These are phyloP conservation scores for Mesocricetus auratus DNA, from an alignment of 2,113 vertebrate genomes.

Conservation along the genomic window DNA sequence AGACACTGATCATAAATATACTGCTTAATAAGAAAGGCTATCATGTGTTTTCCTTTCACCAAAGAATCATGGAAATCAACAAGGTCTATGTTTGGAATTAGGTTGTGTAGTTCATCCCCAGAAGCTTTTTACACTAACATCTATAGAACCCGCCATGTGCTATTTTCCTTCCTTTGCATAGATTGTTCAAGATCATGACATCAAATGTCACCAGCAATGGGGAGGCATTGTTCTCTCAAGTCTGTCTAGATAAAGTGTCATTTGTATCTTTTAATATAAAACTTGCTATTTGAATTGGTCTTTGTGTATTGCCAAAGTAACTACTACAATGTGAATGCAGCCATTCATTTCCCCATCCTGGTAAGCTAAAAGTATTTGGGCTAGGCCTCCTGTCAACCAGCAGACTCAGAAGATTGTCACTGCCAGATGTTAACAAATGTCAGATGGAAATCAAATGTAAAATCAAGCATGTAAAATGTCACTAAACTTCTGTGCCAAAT, in stretches of 20 bases:
- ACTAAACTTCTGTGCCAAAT: not conserved
- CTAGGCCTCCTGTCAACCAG: not conserved
- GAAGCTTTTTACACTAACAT: not conserved
- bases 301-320: not conserved
- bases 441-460: slow-evolving; percentile 11
- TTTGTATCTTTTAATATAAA: slow-evolving; percentile 44
- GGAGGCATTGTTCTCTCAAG: not conserved
- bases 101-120: not conserved
- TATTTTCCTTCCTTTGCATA: not conserved
- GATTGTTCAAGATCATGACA: not conserved
- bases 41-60: not conserved
- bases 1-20: not conserved
- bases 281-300: not conserved
- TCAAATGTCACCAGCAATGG: not conserved
- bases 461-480: not conserved
- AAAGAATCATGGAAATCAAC: not conserved
- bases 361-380: not conserved
- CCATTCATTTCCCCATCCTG: not conserved
- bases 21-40: not conserved
- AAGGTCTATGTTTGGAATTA: not conserved
- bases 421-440: not conserved
- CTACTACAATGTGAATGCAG: not conserved
- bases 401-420: not conserved
- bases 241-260: not conserved
- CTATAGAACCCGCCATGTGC: not conserved